Conservation (phyloP, 2,888 invertebrate genomes). For the Zhuqinia jingwanae region DNA sequence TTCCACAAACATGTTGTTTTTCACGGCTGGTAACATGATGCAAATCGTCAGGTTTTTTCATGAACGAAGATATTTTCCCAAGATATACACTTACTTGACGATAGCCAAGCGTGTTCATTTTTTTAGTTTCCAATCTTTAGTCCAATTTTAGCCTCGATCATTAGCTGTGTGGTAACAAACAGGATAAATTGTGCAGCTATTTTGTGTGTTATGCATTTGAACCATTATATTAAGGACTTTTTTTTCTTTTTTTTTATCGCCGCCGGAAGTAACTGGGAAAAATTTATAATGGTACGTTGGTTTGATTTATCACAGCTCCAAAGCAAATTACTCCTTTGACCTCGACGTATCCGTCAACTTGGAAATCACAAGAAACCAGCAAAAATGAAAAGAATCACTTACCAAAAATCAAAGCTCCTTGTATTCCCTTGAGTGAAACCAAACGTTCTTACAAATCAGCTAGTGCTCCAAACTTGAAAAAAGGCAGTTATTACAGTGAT, state of each 20-base stretch:
- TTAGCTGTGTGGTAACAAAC: too few relatives aligned
- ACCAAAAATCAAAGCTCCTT: slow-evolving; percentile 30
- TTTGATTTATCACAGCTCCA: not conserved
- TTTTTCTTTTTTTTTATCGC: not conserved
- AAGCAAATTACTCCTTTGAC: slow-evolving; percentile 4
- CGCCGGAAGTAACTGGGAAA: not conserved
- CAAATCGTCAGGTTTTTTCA: slow-evolving; percentile 6
- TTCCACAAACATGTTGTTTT: slow-evolving; percentile 1
- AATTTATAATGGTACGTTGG: not conserved
- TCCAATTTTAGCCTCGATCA: slow-evolving; percentile 1
- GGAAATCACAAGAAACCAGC: not conserved
- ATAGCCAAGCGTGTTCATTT: not conserved
- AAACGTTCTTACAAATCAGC: not conserved
- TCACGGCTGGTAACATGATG: not conserved
- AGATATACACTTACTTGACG: not conserved
- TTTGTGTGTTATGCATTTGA: not conserved
- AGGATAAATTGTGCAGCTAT: not conserved
- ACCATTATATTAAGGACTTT: not conserved
- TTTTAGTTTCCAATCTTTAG: not conserved
- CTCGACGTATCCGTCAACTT: not conserved
- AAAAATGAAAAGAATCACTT: not conserved
- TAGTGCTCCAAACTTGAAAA: not conserved
- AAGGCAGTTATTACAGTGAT: not conserved
- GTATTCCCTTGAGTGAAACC: slow-evolving; percentile 29
- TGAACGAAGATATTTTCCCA: slow-evolving; percentile 9